Percentiles rank a stretch among this genome's conserved stretches.
Evolutionary conservation across 2,113 vertebrate species (phyloP).

Genomic region (Callocephalon fimbriatum): DNA sequence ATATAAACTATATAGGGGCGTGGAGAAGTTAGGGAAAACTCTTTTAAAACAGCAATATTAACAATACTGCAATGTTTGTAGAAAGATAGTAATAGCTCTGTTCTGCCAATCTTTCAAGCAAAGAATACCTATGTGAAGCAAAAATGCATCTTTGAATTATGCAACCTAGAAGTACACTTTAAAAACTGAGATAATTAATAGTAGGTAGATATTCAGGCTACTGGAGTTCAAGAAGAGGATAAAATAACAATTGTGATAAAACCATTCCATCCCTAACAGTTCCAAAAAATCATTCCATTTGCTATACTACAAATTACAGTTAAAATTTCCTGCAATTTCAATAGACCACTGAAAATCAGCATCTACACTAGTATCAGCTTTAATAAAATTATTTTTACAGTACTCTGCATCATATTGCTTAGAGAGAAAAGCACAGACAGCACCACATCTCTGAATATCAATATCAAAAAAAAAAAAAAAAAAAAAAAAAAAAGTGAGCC

Average conservation of each 20-base stretch:
- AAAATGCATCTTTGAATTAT: neutral
- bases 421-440: neutral
- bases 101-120: neutral
- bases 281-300: neutral
- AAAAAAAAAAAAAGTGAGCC: neutral
- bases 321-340: neutral
- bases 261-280: neutral
- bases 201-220: neutral
- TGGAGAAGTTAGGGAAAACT: slow-evolving; percentile 81
- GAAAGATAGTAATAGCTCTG: neutral
- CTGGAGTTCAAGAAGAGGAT: neutral
- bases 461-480: neutral
- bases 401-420: neutral
- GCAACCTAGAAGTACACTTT: neutral
- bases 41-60: neutral
- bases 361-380: neutral
- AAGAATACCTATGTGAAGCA: neutral
- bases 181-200: neutral
- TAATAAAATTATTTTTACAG: neutral
- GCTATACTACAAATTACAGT: neutral
- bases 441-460: neutral
- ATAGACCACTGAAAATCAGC: neutral
- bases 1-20: slow-evolving; percentile 99
- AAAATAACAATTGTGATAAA: neutral
- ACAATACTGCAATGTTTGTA: neutral